Percentiles rank a stretch among this genome's conserved stretches.
Evolutionary conservation across 2,113 vertebrate species (phyloP).

Genomic region (Oriolus oriolus): DNA sequence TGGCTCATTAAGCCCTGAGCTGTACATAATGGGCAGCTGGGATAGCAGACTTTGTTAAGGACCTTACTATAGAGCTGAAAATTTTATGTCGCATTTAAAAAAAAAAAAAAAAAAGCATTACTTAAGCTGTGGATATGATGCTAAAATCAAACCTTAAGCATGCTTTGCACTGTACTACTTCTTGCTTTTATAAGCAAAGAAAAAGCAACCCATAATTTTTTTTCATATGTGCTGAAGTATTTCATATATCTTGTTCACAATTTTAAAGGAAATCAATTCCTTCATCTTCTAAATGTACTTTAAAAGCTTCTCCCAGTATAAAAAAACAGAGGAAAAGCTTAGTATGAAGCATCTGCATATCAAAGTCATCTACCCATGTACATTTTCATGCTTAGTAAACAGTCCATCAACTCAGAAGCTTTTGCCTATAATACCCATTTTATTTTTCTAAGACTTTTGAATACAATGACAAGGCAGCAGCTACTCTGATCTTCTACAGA

Average conservation of each 20-base stretch:
- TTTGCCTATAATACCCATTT: not conserved
- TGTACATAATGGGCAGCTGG: not conserved
- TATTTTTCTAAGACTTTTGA: not conserved
- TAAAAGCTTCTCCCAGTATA: not conserved
- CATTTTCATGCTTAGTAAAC: not conserved
- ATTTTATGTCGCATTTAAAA: not conserved
- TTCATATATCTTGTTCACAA: not conserved
- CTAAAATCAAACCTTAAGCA: not conserved
- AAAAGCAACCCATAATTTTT: not conserved
- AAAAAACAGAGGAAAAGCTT: not conserved
- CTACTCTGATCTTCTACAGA: not conserved
- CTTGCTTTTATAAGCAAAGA: not conserved
- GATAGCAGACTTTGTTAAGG: not conserved
- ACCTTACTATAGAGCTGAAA: not conserved
- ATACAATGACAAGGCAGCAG: not conserved
- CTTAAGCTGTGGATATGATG: not conserved
- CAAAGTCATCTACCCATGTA: not conserved
- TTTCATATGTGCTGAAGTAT: not conserved
- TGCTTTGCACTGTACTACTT: not conserved
- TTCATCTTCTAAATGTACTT: not conserved
- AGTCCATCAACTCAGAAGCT: not conserved
- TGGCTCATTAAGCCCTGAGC: not conserved
- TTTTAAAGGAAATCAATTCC: not conserved
- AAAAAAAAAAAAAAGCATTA: not conserved
- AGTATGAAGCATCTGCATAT: not conserved